Percentiles rank a stretch among this genome's conserved stretches.
phyloP scores from a whole-genome alignment of 2,797 vertebrate species.

The Dermochelys coriacea region DNA sequence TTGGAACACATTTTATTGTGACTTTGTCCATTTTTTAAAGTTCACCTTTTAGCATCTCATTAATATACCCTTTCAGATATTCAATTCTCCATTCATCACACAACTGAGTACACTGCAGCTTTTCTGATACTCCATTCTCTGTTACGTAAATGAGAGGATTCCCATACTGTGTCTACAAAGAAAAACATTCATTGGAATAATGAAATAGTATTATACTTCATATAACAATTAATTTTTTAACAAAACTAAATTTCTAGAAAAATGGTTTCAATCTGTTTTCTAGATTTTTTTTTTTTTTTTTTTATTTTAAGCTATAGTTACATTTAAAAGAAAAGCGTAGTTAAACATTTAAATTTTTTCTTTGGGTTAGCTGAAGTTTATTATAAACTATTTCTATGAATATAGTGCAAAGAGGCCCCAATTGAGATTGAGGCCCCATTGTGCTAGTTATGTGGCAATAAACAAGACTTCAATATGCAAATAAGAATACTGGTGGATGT shows the following conservation, averaged over 20 bases:
- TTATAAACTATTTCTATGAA: not conserved
- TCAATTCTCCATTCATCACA: conserved; percentile 95
- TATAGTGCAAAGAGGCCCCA: not conserved
- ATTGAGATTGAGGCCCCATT: not conserved
- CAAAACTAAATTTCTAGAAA: not conserved
- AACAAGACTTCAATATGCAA: not conserved
- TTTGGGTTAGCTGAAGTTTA: rapidly evolving
- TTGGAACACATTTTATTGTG: not conserved
- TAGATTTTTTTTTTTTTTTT: not conserved
- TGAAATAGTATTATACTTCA: not conserved
- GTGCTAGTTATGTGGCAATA: not conserved
- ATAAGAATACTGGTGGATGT: not conserved
- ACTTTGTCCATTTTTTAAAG: not conserved
- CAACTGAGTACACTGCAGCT: conserved; percentile 86
- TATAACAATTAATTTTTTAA: not conserved
- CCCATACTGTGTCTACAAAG: conserved; percentile 89
- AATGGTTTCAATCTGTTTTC: not conserved
- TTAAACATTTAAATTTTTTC: not conserved
- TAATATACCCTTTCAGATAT: conserved; percentile 92
- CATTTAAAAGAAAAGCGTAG: not conserved
- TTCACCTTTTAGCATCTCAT: conserved; percentile 95
- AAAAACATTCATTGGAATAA: not conserved
- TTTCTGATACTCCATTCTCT: conserved; percentile 94
- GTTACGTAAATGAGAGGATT: conserved; percentile 92
- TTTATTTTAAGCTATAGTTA: not conserved